phyloP scores from a whole-genome alignment of 2,888 invertebrate species.

The Scaptomyza caliginosa region DNA sequence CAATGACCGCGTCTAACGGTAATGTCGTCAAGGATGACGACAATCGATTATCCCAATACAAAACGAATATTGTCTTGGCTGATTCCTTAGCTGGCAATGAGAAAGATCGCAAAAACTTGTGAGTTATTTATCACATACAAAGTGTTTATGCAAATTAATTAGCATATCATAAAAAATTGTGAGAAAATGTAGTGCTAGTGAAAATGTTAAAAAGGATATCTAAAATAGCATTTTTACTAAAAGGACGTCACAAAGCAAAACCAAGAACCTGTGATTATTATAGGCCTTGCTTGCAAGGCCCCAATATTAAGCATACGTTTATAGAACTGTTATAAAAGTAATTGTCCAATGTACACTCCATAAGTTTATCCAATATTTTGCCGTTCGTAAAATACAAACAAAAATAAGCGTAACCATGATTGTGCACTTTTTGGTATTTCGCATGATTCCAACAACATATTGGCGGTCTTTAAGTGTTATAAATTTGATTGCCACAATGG shows the following conservation, averaged over 20 bases:
- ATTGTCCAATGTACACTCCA: not conserved
- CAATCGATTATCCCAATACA: constrained; percentile 48
- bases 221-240: not conserved
- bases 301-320: not conserved
- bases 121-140: constrained; percentile 37
- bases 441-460: not conserved
- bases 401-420: constrained; percentile 37
- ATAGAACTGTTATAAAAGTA: too few species aligned
- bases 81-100: constrained; percentile 46
- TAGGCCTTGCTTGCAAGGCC: too few species aligned
- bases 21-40: constrained; percentile 61
- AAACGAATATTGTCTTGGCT: constrained; percentile 59
- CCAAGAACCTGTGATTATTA: too few species aligned
- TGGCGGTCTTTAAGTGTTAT: constrained; percentile 13
- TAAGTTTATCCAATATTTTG: not conserved
- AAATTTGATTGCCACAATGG: constrained; percentile 25
- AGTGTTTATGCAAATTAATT: not conserved
- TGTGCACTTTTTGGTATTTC: constrained; percentile 2
- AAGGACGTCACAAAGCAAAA: not conserved
- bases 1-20: constrained; percentile 62
- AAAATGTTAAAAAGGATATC: not conserved
- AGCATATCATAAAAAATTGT: not conserved
- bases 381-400: constrained; percentile 5
- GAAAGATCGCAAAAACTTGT: constrained; percentile 61
- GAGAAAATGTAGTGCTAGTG: not conserved